Conservation (phyloP, 2,113 vertebrate genomes). For the Chloropsis cyanopogon region DNA sequence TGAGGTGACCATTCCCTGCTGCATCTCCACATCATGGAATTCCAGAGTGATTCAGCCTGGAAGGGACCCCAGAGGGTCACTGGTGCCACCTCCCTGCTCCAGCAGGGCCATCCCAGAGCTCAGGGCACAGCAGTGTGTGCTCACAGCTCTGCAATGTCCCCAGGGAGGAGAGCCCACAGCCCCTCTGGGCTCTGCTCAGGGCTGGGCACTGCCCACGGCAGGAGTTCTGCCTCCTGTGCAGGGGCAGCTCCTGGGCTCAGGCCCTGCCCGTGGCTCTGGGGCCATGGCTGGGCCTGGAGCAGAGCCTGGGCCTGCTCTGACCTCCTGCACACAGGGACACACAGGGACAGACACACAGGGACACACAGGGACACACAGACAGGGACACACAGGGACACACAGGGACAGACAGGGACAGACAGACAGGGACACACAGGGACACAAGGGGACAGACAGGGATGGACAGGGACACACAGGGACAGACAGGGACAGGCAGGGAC, state of each 20-base stretch:
- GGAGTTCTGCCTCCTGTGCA: too few species aligned
- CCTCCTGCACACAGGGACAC: too few species aligned
- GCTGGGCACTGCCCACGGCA: not conserved
- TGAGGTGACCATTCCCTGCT: not conserved
- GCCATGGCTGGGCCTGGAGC: too few species aligned
- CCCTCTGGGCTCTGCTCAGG: not conserved
- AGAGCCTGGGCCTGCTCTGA: too few species aligned
- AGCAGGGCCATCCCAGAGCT: not conserved
- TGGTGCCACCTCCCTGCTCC: not conserved
- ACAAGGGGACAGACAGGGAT: too few species aligned
- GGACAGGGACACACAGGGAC: too few species aligned
- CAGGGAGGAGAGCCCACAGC: not conserved
- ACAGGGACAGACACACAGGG: not conserved
- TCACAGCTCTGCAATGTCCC: not conserved
- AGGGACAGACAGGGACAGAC: not conserved
- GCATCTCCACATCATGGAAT: rapidly evolving
- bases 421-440: not conserved
- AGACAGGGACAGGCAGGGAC: too few species aligned
- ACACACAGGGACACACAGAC: not conserved
- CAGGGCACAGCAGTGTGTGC: not conserved
- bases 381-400: not conserved
- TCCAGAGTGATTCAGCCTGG: rapidly evolving
- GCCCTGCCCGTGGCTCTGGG: too few species aligned
- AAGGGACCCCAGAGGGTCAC: not conserved
- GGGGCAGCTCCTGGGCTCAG: too few species aligned